Base-by-base conservation (phyloP, 2,888 invertebrate genomes). In the Cyaniris semiargus region DNA sequence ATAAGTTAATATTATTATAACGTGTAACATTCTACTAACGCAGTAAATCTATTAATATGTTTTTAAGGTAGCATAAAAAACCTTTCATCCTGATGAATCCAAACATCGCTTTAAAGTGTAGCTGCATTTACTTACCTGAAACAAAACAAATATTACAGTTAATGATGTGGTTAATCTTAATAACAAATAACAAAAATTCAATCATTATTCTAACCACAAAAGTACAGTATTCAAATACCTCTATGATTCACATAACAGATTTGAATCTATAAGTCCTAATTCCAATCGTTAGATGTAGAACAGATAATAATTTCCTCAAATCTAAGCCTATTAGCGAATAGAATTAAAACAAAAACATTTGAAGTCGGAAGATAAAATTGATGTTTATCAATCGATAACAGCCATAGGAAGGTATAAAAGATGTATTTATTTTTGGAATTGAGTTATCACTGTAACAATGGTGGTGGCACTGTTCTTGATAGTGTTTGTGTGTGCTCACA, bases 401-500 rank as follows among this genome's bases (percentile, higher is more conserved):
- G 27, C 10, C 27, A 21, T 10, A 4, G 10, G 0, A 15, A 27
- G 1, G 66, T 66, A 66, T 66, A 66, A 23, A 66, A 66, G 27
- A 27, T 15, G 6, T 15, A 15, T 44, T 44, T 4, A 38, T 71
- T 1, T 34, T 34, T 44, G 7, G 4, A 72, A 44, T 44, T 34
- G 21, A 23, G 71, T 44, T 8, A 44, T 70, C 18, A 70, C 3
- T 21, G 38, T 44, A 72, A 44, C 5, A 3, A 72, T 44, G 71
- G 10, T 27, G 71, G 3, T 18, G 21, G 10, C 44, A 8, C 10
- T 44, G 5, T 72, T 72, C 13, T 13, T 72, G 3, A 21, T 21
- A 21, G 71, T 72, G 71, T 44, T 72, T 5, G 71, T 44, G 44
- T 72, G 71, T 72, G 71, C 71, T 10, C 38, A n/a, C 10, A 72